Percentiles rank a stretch among this genome's conserved stretches.
phyloP scores from a whole-genome alignment of 2,797 vertebrate species.

The Pseudocheirus occidentalis region DNA sequence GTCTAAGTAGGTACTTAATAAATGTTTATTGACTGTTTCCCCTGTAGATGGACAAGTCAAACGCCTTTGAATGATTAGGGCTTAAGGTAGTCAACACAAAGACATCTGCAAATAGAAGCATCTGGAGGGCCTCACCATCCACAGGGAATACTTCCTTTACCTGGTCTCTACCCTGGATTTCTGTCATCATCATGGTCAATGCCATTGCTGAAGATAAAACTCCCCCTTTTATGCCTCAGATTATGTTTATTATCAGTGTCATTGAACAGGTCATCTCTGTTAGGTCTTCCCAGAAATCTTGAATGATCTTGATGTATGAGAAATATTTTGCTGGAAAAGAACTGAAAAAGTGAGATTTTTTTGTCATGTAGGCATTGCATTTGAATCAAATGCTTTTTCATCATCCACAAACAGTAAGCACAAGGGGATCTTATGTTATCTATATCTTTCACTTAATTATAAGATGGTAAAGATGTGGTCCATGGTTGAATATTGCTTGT shows the following conservation, averaged over 20 bases:
- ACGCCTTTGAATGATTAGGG: background rate
- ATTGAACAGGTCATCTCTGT: background rate
- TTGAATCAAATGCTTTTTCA: background rate
- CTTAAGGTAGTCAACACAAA: background rate
- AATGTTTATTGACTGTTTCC: background rate
- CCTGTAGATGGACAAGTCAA: background rate
- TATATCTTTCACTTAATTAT: background rate
- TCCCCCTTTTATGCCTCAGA: background rate
- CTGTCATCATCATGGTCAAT: background rate
- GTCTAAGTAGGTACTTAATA: background rate
- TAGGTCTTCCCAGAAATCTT: background rate
- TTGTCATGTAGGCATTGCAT: background rate
- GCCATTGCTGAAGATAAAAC: background rate
- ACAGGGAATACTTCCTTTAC: background rate
- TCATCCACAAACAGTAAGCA: background rate
- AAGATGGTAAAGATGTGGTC: background rate
- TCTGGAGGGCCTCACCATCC: background rate
- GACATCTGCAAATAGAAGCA: background rate
- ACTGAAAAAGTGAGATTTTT: background rate
- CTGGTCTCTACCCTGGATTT: background rate
- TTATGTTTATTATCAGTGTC: background rate
- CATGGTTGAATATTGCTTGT: background rate
- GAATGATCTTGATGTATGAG: background rate
- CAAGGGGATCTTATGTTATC: background rate
- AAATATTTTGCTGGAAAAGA: background rate